phyloP scores from a whole-genome alignment of 2,888 invertebrate species.

The Synanthedon andrenaeformis region DNA sequence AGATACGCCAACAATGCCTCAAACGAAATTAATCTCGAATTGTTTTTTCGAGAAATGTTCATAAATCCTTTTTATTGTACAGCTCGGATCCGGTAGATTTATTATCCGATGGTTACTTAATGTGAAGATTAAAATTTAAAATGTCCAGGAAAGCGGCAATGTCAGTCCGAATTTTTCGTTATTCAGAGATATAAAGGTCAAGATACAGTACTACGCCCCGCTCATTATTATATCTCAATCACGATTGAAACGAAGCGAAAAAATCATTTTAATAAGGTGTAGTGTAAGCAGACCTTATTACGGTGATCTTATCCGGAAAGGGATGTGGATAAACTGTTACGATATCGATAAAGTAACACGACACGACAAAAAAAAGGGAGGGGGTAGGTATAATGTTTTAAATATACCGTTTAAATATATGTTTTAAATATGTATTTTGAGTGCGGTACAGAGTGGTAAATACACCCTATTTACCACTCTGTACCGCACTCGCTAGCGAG shows the following conservation, averaged over 20 bases:
- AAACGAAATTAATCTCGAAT: constrained; percentile 8
- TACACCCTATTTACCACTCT: too few relatives aligned
- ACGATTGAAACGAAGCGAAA: background rate
- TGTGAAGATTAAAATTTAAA: background rate
- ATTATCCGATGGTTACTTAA: constrained; percentile 6
- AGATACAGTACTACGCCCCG: background rate
- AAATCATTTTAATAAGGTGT: background rate
- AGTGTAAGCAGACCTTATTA: too few relatives aligned
- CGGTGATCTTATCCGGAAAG: too few relatives aligned
- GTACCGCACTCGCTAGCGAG: too few relatives aligned
- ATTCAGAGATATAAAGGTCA: background rate
- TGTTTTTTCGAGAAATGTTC: constrained; percentile 16
- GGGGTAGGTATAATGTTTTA: too few relatives aligned
- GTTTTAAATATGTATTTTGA: too few relatives aligned
- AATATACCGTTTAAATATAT: too few relatives aligned
- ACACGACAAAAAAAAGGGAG: too few relatives aligned
- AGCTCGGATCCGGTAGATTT: constrained; percentile 15
- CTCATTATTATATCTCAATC: background rate
- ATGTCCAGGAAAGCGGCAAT: background rate
- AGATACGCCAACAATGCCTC: background rate
- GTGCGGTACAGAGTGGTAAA: too few relatives aligned
- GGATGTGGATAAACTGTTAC: too few relatives aligned
- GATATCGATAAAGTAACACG: too few relatives aligned
- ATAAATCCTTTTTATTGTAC: constrained; percentile 30
- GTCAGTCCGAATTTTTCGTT: background rate